phyloP scores from a whole-genome alignment of 2,888 invertebrate genomes.

The Thymelicus lineola region DNA sequence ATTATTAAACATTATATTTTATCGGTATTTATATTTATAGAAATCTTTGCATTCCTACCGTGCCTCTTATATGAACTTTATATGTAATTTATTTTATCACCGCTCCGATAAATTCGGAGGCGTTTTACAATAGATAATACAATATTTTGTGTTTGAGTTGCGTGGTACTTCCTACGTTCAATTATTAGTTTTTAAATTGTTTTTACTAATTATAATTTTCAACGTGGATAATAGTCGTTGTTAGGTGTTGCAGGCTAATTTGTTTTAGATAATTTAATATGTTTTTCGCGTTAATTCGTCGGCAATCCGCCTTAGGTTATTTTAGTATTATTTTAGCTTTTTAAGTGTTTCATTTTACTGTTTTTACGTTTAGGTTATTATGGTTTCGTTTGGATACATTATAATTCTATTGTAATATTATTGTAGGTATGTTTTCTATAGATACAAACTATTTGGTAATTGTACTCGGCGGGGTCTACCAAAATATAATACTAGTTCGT shows the following conservation, averaged over 20 bases:
- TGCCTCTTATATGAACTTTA: slow-evolving; percentile 8
- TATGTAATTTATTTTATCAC: slow-evolving; percentile 5
- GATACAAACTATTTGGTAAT: neutral
- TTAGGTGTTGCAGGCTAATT: slow-evolving; percentile 32
- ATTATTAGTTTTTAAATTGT: slow-evolving; percentile 69
- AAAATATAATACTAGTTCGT: too few relatives aligned
- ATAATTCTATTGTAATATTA: neutral
- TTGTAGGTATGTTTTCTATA: neutral
- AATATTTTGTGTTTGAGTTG: slow-evolving; percentile 42
- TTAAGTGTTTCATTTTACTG: slow-evolving; percentile 29
- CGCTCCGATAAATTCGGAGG: slow-evolving; percentile 2
- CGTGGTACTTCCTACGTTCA: slow-evolving; percentile 74
- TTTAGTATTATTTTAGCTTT: slow-evolving; percentile 26
- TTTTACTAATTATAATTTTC: slow-evolving; percentile 44
- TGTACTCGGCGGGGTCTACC: neutral
- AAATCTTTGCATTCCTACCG: slow-evolving; percentile 23
- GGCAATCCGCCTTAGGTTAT: slow-evolving; percentile 62
- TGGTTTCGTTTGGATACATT: neutral
- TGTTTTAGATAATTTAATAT: slow-evolving; percentile 22
- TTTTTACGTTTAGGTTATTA: slow-evolving; percentile 30
- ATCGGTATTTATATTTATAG: slow-evolving; percentile 11
- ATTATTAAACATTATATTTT: neutral
- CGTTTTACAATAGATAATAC: neutral
- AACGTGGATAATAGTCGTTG: slow-evolving; percentile 52
- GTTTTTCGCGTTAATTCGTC: slow-evolving; percentile 52